Conservation (phyloP, 2,113 vertebrate species). For the Rana temporaria region DNA sequence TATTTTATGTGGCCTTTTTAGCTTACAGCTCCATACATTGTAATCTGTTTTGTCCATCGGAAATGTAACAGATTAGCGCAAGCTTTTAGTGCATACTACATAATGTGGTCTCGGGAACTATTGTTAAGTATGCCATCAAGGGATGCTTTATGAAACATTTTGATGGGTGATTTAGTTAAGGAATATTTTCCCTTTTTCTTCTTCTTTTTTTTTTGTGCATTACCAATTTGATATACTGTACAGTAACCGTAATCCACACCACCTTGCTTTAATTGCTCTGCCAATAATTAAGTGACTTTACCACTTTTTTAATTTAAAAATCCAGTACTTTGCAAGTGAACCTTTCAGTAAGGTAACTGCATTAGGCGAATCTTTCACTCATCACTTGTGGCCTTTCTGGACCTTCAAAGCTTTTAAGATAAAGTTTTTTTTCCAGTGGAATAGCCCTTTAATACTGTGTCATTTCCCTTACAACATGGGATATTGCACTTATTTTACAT, state of each 20-base stretch:
- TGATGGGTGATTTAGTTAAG: slow-evolving; percentile 37
- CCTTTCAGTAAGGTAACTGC: slow-evolving; percentile 23
- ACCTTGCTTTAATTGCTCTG: slow-evolving; percentile 53
- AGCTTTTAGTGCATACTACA: slow-evolving; percentile 49
- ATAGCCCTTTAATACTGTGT: slow-evolving; percentile 46
- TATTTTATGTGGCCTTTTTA: slow-evolving; percentile 23
- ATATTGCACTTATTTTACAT: slow-evolving; percentile 51
- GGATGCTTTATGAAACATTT: slow-evolving; percentile 48
- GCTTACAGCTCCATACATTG: slow-evolving; percentile 2
- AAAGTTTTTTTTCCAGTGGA: slow-evolving; percentile 32
- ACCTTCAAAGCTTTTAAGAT: slow-evolving; percentile 52
- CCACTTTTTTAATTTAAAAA: slow-evolving; percentile 25
- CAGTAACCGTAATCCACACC: slow-evolving; percentile 51
- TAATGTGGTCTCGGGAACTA: slow-evolving; percentile 37
- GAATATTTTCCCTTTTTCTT: slow-evolving; percentile 35
- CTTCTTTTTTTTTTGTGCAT: slow-evolving; percentile 28
- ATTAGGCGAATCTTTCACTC: slow-evolving; percentile 25
- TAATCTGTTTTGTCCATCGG: slow-evolving; percentile 32
- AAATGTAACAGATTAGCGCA: slow-evolving; percentile 40
- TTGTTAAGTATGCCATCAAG: slow-evolving; percentile 31
- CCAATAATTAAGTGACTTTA: slow-evolving; percentile 55
- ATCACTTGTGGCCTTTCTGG: slow-evolving; percentile 43
- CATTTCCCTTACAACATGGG: slow-evolving; percentile 48
- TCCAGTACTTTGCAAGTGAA: slow-evolving; percentile 15
- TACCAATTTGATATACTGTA: slow-evolving; percentile 49